Evolutionary conservation across 1,140 invertebrate genomes (phyloP), one percentile per base, ranked within the genome.

Genomic region (Calycopis cecrops): DNA sequence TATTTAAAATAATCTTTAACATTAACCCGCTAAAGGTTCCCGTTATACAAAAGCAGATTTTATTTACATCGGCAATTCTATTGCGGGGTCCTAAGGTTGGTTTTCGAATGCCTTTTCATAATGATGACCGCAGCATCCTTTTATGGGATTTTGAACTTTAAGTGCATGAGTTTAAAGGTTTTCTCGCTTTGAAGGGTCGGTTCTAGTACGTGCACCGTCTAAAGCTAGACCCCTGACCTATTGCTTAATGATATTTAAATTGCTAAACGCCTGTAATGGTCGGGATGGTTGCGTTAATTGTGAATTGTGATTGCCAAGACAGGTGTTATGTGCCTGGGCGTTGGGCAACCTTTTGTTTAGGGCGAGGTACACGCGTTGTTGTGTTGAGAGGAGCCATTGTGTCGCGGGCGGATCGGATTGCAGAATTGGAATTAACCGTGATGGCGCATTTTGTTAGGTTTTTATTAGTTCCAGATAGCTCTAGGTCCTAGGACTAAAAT

Each of bases 231-330:
- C 60, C 52, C 38, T 65, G 57, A 59, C 63, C 60, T 65, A 59
- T 65, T 59, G 57, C 56, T 49, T 52, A 58, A 59, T 62, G 48
- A 58, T 58, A 55, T 62, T 57, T 62, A 59, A 62, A 62, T 62
- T 59, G 56, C 60, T 62, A 62, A 62, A 59, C 56, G 56, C 57
- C 55, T 58, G 35, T 62, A 62, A 62, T 62, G 56, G 60, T 54
- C 37, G 34, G 52, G 48, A 53, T 54, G 55, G 50, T 52, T 49
- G 52, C 52, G 47, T 55, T 62, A 62, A 58, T 65, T 62, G 55
- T 40, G 12, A 47, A 47, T 60, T 42, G 34, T 55, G 56, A 62
- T 57, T 59, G 59, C 56, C 40, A 3, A 38, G 53, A 55, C 60
- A 59, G 56, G 53, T 59, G 60, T 59, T 35, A 48, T 44, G 21